phyloP scores from a whole-genome alignment of 2,113 vertebrate genomes.

The Otus sunia region DNA sequence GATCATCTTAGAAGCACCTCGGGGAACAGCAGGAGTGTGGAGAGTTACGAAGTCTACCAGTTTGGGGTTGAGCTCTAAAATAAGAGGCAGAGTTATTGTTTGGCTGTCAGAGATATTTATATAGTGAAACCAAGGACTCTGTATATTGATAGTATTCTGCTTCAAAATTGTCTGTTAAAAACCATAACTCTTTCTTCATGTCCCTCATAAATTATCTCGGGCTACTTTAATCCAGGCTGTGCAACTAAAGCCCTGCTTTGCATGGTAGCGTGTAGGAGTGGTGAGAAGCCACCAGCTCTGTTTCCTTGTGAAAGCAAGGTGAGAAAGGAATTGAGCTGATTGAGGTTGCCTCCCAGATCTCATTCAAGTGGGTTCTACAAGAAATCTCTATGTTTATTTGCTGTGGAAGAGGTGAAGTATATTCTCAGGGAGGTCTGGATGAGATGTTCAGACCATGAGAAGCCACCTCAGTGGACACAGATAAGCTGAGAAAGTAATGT shows the following conservation, averaged over 20 bases:
- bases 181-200: neutral
- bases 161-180: neutral
- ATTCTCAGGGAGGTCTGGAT: neutral
- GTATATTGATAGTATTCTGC: neutral
- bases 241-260: neutral
- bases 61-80: constrained; percentile 40
- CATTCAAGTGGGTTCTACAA: neutral
- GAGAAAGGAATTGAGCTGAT: fast-evolving
- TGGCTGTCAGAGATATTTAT: constrained; percentile 37
- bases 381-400: neutral
- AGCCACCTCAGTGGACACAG: neutral
- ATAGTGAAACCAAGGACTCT: neutral
- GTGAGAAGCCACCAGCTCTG: neutral
- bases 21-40: constrained; percentile 9
- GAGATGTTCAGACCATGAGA: neutral
- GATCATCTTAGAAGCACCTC: constrained; percentile 38
- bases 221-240: neutral
- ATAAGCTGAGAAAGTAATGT: neutral
- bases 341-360: neutral
- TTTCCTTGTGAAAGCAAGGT: neutral
- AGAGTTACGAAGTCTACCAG: constrained; percentile 36
- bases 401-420: neutral
- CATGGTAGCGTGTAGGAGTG: neutral
- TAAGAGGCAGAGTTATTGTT: constrained; percentile 26
- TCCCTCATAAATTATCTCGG: neutral